Base-by-base conservation (phyloP, 2,113 vertebrate species). In the Cyprinodon tularosa region DNA sequence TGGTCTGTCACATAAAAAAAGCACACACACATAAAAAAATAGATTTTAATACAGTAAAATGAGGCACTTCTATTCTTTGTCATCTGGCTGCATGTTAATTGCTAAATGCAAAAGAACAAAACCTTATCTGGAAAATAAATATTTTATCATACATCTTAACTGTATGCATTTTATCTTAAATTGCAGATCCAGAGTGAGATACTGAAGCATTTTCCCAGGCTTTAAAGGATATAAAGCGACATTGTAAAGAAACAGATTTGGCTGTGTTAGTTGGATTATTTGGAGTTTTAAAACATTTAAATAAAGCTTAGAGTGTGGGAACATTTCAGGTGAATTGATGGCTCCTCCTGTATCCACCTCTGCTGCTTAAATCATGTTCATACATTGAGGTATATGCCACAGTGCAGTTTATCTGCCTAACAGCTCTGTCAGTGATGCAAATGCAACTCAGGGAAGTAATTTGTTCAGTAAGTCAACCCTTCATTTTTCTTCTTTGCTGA, bases 371-470 rank as follows among this genome's bases (percentile, higher is more conserved):
- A 10, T 3, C 57, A 47, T 15, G 44, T 74, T 22, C 71, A 14
- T 67, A 72, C 57, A 69, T 59, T 62, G 61, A 72, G 45, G 47
- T 36, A 4, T 45, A 82, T 47, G 57, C 71, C 71, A 77, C 47
- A 40, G 66, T 44, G 53, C 53, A 68, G 64, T 9, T 74, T 72
- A 42, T 11, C 50, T 65, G 68, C 48, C 29, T 66, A 72, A 82
- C 62, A 47, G 0, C 63, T 79, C 62, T 68, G 61, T 65, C 60
- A 53, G 50, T 12, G 66, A 90, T 88, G 83, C 86, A 91, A 90
- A 90, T 87, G 63, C 71, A 11, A 29, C 64, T 37, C 15, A 68
- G 63, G 40, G 36, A 13, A 36, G 15, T 53, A 15, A 3, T 57
- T 57, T 57, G 40, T 22, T 45, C 15, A 61, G 0, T 14, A 76